phyloP scores from a whole-genome alignment of 2,113 vertebrate genomes.

The Centropus bengalensis region DNA sequence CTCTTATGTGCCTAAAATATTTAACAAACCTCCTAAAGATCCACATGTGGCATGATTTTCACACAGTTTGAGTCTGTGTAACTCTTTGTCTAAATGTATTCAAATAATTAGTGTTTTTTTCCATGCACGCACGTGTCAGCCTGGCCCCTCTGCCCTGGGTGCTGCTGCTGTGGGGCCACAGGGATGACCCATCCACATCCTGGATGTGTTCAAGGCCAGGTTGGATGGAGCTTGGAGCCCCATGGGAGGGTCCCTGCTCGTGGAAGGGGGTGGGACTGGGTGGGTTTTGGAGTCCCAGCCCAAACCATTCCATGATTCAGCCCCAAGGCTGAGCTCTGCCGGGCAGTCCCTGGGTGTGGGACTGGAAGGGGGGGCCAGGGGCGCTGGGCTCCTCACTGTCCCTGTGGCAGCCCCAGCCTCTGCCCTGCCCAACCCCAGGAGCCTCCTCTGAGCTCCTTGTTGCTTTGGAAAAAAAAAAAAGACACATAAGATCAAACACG shows the following conservation, averaged over 20 bases:
- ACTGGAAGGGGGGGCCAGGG: neutral
- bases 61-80: neutral
- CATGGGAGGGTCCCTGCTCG: too few relatives aligned
- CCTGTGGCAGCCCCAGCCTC: fast-evolving
- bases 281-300: too few relatives aligned
- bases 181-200: too few relatives aligned
- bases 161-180: too few relatives aligned
- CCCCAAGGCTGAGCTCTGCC: neutral
- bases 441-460: neutral
- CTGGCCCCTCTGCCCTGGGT: fast-evolving
- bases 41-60: neutral
- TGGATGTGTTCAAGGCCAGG: too few relatives aligned
- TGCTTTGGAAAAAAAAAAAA: neutral
- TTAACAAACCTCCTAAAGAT: neutral
- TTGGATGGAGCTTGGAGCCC: too few relatives aligned
- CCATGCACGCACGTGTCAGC: fast-evolving
- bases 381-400: neutral
- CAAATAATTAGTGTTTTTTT: neutral
- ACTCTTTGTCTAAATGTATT: neutral
- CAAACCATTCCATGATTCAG: too few relatives aligned
- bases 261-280: too few relatives aligned
- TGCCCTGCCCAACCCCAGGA: neutral
- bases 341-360: neutral
- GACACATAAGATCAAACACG: fast-evolving
- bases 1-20: neutral